Percentiles rank a stretch among this genome's conserved stretches.
These are phyloP conservation scores for Copidosoma aretas DNA, from an alignment of 2,888 invertebrate species.

Conservation along the genomic window DNA sequence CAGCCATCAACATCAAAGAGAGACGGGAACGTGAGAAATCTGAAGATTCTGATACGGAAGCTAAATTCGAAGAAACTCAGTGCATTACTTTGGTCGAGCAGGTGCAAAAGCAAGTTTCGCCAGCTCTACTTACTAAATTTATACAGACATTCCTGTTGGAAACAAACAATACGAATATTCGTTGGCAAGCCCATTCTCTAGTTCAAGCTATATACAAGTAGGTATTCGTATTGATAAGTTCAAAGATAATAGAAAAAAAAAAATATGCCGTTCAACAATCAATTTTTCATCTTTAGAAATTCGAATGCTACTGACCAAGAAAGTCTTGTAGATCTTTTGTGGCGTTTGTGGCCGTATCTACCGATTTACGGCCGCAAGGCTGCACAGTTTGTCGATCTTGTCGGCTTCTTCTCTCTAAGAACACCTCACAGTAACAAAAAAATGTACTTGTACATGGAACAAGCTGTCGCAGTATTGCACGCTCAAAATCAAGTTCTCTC, in stretches of 20 bases:
- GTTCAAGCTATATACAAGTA: constrained; percentile 83
- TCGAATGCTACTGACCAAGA: constrained; percentile 81
- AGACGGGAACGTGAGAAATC: constrained; percentile 72
- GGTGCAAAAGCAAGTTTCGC: constrained; percentile 70
- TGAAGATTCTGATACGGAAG: constrained; percentile 72
- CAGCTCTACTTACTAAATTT: constrained; percentile 68
- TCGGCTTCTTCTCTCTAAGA: constrained; percentile 93
- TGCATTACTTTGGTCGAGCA: constrained; percentile 74
- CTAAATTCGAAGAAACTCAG: constrained; percentile 72
- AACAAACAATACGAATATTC: constrained; percentile 88
- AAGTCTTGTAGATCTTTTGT: constrained; percentile 79
- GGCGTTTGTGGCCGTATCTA: constrained; percentile 90
- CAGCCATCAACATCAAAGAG: constrained; percentile 55
- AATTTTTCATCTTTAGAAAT: constrained; percentile 66
- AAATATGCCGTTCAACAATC: neutral
- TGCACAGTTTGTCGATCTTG: constrained; percentile 94
- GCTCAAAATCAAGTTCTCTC: constrained; percentile 89
- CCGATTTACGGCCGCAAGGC: constrained; percentile 93
- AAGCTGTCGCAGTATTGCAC: constrained; percentile 83
- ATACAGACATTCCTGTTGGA: constrained; percentile 90
- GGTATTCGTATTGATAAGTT: constrained; percentile 50
- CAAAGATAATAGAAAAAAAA: neutral
- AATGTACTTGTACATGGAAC: constrained; percentile 79
- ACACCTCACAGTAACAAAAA: constrained; percentile 75
- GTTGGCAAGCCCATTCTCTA: constrained; percentile 95